Conservation (phyloP, 2,797 vertebrate genomes). For the Coccyzus lansbergi region DNA sequence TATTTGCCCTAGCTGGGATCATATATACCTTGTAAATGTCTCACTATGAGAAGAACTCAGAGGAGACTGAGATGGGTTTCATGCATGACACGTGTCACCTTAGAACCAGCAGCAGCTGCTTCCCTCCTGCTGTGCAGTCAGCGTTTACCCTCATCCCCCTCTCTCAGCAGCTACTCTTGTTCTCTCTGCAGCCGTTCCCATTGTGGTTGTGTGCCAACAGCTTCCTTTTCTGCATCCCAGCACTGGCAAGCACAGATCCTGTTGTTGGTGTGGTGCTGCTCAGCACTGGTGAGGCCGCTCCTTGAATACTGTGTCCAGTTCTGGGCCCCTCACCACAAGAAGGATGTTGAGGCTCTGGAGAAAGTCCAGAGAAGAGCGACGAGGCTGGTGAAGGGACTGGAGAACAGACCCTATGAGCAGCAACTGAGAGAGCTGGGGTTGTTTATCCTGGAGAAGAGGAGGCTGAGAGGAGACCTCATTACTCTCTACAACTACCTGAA, state of each 20-base stretch:
- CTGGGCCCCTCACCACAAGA: too few species aligned
- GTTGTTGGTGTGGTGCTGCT: background rate
- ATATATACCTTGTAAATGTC: background rate
- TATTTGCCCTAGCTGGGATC: background rate
- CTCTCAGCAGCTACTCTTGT: background rate
- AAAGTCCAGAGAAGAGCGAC: too few species aligned
- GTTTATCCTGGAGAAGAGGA: too few species aligned
- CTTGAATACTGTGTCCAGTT: too few species aligned
- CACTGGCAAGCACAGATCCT: background rate
- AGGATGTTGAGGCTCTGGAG: too few species aligned
- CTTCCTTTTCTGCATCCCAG: background rate
- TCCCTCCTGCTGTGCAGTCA: background rate
- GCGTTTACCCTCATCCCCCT: background rate
- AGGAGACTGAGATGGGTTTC: background rate
- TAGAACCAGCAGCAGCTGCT: background rate
- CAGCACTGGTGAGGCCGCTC: too few species aligned
- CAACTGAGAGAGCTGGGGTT: too few species aligned
- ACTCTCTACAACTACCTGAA: too few species aligned
- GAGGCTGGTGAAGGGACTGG: too few species aligned
- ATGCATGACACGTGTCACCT: background rate
- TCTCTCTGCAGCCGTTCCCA: background rate
- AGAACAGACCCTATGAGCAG: too few species aligned
- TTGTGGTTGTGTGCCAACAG: background rate
- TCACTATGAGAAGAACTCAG: background rate
- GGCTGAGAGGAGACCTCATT: too few species aligned